Percentiles rank a stretch among this genome's conserved stretches.
Conservation (phyloP, 2,888 invertebrate genomes). For the Xylophagus ater region DNA sequence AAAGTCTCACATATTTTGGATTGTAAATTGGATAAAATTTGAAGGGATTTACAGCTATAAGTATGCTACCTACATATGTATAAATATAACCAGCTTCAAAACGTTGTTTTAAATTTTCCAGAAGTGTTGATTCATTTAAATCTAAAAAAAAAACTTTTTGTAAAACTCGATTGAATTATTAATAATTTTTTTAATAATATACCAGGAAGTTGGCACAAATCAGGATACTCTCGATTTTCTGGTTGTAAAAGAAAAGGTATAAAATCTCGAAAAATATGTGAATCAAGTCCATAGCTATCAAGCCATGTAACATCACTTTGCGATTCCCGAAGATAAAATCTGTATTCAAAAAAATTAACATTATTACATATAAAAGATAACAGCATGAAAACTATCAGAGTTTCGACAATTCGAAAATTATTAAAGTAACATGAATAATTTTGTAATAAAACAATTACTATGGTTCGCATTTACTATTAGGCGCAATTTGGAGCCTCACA, state of each 20-base stretch:
- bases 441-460: no score
- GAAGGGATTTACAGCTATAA: constrained; percentile 90
- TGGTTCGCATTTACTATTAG: no score
- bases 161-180: not conserved
- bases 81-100: constrained; percentile 90
- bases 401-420: not conserved
- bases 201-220: constrained; percentile 80
- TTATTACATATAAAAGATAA: no score
- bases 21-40: constrained; percentile 96
- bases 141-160: constrained; percentile 40
- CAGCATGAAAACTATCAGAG: not conserved
- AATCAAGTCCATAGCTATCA: constrained; percentile 79
- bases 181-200: constrained; percentile 5
- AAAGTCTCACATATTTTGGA: constrained; percentile 91
- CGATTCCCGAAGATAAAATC: constrained; percentile 82
- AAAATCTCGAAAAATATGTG: constrained; percentile 85
- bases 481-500: no score
- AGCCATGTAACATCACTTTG: constrained; percentile 76
- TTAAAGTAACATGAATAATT: not conserved
- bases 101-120: constrained; percentile 80
- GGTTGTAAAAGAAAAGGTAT: constrained; percentile 85
- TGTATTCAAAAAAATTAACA: constrained; percentile 34
- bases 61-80: constrained; percentile 90
- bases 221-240: constrained; percentile 87
- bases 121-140: constrained; percentile 82